Base-by-base conservation (phyloP, 2,797 vertebrate genomes). In the Silurus aristotelis region DNA sequence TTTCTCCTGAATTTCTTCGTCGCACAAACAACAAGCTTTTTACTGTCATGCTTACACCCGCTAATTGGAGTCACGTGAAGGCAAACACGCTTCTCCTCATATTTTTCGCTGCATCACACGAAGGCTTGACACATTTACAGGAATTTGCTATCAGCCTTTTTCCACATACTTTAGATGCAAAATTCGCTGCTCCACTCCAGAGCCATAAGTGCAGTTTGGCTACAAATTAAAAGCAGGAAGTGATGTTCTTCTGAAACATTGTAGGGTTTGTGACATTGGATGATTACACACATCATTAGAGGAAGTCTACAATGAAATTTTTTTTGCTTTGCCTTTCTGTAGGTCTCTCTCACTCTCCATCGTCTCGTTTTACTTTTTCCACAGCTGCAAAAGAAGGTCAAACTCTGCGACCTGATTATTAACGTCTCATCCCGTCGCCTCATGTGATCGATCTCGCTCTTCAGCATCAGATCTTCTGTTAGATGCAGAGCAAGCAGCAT, bases 401-500 rank as follows among this genome's bases (percentile, higher is more conserved):
- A 78, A 60, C 75, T 10, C 17, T 61, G 27, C 13, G 56, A 78
- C 75, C 75, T 60, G 27, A 27, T 78, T 60, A 78, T 78, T 61
- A 78, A 61, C 19, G 6, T 31, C 12, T 22, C 5, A 61, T 43
- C 1, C 31, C 58, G 38, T 43, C 20, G 19, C 56, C 56, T 77
- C 2, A 13, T n/a, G 58, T 0, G 19, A 78, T 38, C 5, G 58
- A 63, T 61, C 31, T 8, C n/a, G 17, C 52, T 27, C 14, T 56
- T 27, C 68, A 0, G 76, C 58, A n/a, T 78, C 76, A 43, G 19
- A 63, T 61, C 76, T 43, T 78, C 76, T 31, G 61, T 78, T 78
- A 61, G 22, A 43, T 12, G 58, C 43, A 22, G 61, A 43, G 31
- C 58, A 58, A 78, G 76, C 76, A 46, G 76, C n/a, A 4, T 25